A percentile compares a stretch with the other conserved stretches of the same genome.
phyloP scores from a whole-genome alignment of 2,797 vertebrate genomes.

The Phataginus tricuspis region DNA sequence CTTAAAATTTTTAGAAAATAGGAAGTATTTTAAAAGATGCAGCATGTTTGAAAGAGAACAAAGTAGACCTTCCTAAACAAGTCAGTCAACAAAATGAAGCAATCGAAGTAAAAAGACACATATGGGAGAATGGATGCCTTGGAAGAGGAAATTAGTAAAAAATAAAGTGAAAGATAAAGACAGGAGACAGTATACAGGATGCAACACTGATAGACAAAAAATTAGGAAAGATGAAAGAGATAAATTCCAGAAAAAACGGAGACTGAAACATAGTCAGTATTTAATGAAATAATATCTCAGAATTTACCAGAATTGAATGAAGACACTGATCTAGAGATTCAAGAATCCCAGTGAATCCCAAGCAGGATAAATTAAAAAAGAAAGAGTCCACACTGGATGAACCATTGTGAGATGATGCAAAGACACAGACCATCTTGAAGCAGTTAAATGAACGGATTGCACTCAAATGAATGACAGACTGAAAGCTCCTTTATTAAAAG shows the following conservation, averaged over 20 bases:
- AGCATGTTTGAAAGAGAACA: slow-evolving; percentile 1
- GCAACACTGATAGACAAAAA: background rate
- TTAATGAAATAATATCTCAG: background rate
- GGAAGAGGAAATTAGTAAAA: background rate
- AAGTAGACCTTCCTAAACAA: background rate
- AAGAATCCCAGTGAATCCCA: background rate
- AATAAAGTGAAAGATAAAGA: background rate
- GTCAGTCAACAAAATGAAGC: background rate
- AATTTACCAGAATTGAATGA: background rate
- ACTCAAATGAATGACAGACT: too few species aligned
- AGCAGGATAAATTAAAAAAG: background rate
- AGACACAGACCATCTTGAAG: background rate
- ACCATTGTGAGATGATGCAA: background rate
- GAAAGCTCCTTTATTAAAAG: background rate
- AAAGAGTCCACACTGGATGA: too few species aligned
- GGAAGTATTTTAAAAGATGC: background rate
- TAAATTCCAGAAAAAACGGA: background rate
- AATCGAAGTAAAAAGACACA: background rate
- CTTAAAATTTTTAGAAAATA: background rate
- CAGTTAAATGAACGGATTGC: background rate
- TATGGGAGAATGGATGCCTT: background rate
- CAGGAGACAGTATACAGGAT: background rate
- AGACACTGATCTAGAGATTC: background rate
- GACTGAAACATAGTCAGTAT: background rate
- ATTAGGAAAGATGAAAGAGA: background rate